Conservation (phyloP, 37 sponge, comb jelly and placozoan genomes). For the Chondrilla cf. caribensis region DNA sequence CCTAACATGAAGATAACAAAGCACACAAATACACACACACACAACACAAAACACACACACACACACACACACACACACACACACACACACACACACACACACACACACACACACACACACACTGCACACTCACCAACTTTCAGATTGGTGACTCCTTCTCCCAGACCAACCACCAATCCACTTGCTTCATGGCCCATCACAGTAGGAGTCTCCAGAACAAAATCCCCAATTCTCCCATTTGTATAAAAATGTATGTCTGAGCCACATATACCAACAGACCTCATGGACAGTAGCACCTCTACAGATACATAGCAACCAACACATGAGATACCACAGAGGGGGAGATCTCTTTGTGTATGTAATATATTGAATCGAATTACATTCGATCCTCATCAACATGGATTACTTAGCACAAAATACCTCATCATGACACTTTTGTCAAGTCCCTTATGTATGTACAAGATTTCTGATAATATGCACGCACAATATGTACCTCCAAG, state of each 20-base stretch:
- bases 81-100: slow-evolving; percentile 16
- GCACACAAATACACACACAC: no score
- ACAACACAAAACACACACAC: background rate
- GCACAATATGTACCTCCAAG: no score
- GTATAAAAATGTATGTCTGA: slow-evolving; percentile 95
- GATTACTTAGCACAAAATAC: no score
- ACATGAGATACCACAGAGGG: background rate
- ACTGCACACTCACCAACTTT: slow-evolving; percentile 41
- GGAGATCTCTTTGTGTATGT: no score
- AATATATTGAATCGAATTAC: no score
- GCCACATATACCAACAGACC: slow-evolving; percentile 96
- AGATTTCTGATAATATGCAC: no score
- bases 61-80: slow-evolving; percentile 1
- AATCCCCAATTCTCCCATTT: slow-evolving; percentile 87
- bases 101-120: slow-evolving; percentile 14
- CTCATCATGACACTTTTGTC: no score
- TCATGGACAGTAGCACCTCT: slow-evolving; percentile 85
- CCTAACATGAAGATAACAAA: slow-evolving; percentile 27
- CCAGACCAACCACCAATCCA: slow-evolving; percentile 72
- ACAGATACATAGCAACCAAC: no score
- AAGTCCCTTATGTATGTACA: no score
- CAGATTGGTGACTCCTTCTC: slow-evolving; percentile 83
- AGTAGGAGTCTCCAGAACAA: slow-evolving; percentile 80
- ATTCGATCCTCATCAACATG: no score
- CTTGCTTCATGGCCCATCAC: slow-evolving; percentile 94